Evolutionary conservation across 1,140 invertebrate species (phyloP).

Genomic region (Leptopilina boulardi): DNA sequence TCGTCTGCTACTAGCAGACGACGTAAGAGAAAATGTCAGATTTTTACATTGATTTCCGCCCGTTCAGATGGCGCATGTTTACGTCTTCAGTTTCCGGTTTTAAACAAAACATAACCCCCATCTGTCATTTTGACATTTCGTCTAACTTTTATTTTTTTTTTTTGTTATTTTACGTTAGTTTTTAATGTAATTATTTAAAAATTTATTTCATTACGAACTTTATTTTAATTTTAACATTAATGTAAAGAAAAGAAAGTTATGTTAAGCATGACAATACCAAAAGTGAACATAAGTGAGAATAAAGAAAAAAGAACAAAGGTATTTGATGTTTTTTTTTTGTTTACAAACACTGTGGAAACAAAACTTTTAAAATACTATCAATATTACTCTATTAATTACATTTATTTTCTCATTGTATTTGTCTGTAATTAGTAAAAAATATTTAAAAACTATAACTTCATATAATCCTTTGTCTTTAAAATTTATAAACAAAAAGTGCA

Average conservation of each 20-base stretch:
- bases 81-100: not conserved
- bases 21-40: not conserved
- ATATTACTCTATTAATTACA: no score
- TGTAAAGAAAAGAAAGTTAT: not conserved
- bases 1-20: not conserved
- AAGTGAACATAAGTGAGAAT: not conserved
- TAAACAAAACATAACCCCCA: not conserved
- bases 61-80: not conserved
- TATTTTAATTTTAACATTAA: not conserved
- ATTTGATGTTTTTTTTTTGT: not conserved
- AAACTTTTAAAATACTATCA: not conserved
- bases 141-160: no score
- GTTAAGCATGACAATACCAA: not conserved
- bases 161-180: not conserved
- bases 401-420: no score
- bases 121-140: not conserved
- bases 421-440: no score
- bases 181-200: not conserved
- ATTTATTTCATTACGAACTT: not conserved
- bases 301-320: constrained; percentile 10
- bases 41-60: not conserved
- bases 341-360: not conserved
- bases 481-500: not conserved
- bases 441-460: not conserved
- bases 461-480: not conserved